phyloP scores from a whole-genome alignment of 2,888 invertebrate species.

The Galeopsomyia nigrocyanea region DNA sequence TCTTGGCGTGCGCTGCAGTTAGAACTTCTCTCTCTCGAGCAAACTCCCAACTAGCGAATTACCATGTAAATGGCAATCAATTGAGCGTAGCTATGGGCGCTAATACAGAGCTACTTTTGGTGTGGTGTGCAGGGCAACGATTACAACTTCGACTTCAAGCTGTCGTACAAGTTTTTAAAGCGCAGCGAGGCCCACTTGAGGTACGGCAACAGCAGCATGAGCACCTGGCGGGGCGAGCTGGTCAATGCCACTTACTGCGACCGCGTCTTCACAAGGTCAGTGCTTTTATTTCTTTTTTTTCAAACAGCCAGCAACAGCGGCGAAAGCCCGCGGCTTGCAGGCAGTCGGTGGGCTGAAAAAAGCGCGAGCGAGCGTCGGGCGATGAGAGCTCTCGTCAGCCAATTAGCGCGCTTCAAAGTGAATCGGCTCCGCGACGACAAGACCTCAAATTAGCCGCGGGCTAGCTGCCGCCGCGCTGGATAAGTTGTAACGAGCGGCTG shows the following conservation, averaged over 20 bases:
- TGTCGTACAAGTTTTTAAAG: slow-evolving; percentile 86
- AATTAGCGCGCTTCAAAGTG: not conserved
- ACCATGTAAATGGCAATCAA: slow-evolving; percentile 27
- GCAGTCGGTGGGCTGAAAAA: too few species aligned
- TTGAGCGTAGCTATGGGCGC: not conserved
- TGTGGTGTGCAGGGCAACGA: slow-evolving; percentile 75
- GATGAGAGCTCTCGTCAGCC: too few species aligned
- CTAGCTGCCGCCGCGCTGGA: not conserved
- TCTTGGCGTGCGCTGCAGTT: not conserved
- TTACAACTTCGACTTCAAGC: slow-evolving; percentile 86
- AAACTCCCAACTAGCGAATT: not conserved
- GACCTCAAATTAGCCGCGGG: not conserved
- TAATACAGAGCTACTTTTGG: not conserved
- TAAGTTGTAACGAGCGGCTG: not conserved
- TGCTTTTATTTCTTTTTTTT: not conserved
- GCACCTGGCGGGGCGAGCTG: slow-evolving; percentile 82
- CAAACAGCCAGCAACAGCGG: too few species aligned
- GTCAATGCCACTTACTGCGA: slow-evolving; percentile 85
- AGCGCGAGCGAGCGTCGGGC: too few species aligned
- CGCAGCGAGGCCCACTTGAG: slow-evolving; percentile 82
- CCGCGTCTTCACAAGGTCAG: slow-evolving; percentile 77
- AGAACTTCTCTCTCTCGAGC: not conserved
- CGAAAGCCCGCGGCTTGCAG: too few species aligned
- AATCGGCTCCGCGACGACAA: not conserved
- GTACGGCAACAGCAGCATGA: slow-evolving; percentile 81